Percentiles rank a stretch among this genome's conserved stretches.
phyloP scores from a whole-genome alignment of 1,140 invertebrate genomes.

The Ridgeia piscesae region DNA sequence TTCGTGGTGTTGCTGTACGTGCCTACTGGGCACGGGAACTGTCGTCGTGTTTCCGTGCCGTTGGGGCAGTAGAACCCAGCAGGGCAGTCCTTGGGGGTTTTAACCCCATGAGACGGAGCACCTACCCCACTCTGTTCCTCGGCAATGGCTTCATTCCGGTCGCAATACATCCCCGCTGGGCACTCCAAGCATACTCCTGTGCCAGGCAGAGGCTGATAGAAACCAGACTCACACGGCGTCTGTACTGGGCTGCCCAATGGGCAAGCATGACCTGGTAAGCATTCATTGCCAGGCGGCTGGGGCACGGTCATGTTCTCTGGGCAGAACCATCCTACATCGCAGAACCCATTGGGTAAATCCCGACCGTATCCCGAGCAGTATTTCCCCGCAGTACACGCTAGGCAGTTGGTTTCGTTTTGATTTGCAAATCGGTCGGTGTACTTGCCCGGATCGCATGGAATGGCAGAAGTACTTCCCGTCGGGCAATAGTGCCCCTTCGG shows the following conservation, averaged over 20 bases:
- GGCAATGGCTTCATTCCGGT: slow-evolving; percentile 49
- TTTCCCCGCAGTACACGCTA: slow-evolving; percentile 50
- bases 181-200: slow-evolving; percentile 45
- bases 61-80: slow-evolving; percentile 52
- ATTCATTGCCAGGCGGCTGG: slow-evolving; percentile 49
- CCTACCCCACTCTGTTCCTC: slow-evolving; percentile 50
- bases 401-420: slow-evolving; percentile 47
- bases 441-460: slow-evolving; percentile 35
- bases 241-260: slow-evolving; percentile 46
- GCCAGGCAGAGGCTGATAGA: slow-evolving; percentile 45
- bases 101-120: slow-evolving; percentile 50
- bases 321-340: slow-evolving; percentile 52
- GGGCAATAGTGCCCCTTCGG: slow-evolving; percentile 28
- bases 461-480: slow-evolving; percentile 10
- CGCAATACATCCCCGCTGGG: slow-evolving; percentile 50
- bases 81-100: slow-evolving; percentile 50
- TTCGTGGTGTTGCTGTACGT: slow-evolving; percentile 49
- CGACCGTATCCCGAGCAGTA: slow-evolving; percentile 45
- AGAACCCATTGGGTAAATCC: slow-evolving; percentile 43
- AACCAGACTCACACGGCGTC: slow-evolving; percentile 47
- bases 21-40: slow-evolving; percentile 50
- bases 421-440: slow-evolving; percentile 44
- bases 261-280: slow-evolving; percentile 50
- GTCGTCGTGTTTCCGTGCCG: slow-evolving; percentile 36
- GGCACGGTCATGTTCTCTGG: slow-evolving; percentile 48